Percentiles rank a stretch among this genome's conserved stretches.
phyloP scores from a whole-genome alignment of 1,140 invertebrate species.

The Trachymyrmex cornetzi region DNA sequence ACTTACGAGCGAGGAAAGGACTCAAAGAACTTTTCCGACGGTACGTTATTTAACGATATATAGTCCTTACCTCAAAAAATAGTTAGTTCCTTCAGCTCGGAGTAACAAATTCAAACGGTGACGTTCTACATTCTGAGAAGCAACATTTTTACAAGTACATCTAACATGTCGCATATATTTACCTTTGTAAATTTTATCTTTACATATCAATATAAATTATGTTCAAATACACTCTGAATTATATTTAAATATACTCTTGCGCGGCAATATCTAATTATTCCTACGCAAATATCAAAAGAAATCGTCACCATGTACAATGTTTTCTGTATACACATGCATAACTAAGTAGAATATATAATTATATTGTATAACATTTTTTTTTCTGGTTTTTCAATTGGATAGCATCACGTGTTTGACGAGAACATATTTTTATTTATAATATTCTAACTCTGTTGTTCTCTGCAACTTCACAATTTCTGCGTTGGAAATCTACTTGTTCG shows the following conservation, averaged over 20 bases:
- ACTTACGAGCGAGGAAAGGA: neutral
- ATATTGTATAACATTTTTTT: too few species aligned
- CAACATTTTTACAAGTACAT: neutral
- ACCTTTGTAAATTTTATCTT: neutral
- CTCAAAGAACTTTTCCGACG: conserved; percentile 7
- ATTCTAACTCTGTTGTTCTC: too few species aligned
- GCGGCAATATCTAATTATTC: neutral
- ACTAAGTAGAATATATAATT: neutral
- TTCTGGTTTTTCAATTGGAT: too few species aligned
- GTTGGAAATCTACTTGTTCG: too few species aligned
- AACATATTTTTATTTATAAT: too few species aligned
- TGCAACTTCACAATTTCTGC: too few species aligned
- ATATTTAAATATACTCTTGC: neutral
- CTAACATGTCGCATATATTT: neutral
- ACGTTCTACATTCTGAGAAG: neutral
- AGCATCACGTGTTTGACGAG: too few species aligned
- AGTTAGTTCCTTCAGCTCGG: neutral
- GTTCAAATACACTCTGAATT: neutral
- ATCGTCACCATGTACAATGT: neutral
- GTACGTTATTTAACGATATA: neutral
- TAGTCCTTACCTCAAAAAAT: neutral
- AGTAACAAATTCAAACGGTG: neutral
- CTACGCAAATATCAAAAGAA: neutral
- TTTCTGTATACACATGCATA: neutral
- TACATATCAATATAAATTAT: neutral